These are phyloP conservation scores for Micrasema longulum DNA, from an alignment of 1,140 invertebrate genomes.

Conservation along the genomic window DNA sequence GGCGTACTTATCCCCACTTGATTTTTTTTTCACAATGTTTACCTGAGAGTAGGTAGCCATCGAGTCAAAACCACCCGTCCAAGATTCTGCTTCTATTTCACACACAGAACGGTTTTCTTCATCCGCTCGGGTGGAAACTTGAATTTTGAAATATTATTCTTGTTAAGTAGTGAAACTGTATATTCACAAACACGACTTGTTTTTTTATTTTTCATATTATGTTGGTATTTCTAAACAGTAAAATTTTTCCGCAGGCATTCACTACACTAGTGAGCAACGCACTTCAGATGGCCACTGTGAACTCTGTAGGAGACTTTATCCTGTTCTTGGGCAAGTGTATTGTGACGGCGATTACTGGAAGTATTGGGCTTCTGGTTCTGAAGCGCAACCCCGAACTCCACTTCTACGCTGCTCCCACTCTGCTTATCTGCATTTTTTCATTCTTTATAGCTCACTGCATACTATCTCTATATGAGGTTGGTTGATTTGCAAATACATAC, in stretches of 20 bases:
- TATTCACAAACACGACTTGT: no score
- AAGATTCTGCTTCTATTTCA: no score
- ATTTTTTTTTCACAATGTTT: no score
- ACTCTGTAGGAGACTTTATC: slow-evolving; percentile 94
- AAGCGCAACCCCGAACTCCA: slow-evolving; percentile 78
- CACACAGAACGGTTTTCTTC: no score
- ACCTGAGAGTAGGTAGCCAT: no score
- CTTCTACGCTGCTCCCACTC: slow-evolving; percentile 87
- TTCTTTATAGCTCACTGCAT: slow-evolving; percentile 95
- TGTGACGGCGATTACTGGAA: slow-evolving; percentile 83
- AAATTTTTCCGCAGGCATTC: slow-evolving; percentile 76
- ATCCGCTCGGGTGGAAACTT: no score
- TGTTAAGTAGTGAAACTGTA: no score
- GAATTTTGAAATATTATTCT: no score
- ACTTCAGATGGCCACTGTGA: slow-evolving; percentile 90
- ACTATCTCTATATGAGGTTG: slow-evolving; percentile 92
- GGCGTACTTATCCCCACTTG: no score
- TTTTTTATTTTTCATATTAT: no score
- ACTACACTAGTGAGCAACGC: slow-evolving; percentile 85
- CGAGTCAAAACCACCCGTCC: no score
- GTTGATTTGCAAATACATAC: no score
- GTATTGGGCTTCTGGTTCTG: slow-evolving; percentile 79
- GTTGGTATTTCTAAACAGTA: neutral
- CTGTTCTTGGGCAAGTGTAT: slow-evolving; percentile 93
- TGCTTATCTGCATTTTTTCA: slow-evolving; percentile 88